Conservation (phyloP, 2,113 vertebrate genomes). For the Pipra filicauda region DNA sequence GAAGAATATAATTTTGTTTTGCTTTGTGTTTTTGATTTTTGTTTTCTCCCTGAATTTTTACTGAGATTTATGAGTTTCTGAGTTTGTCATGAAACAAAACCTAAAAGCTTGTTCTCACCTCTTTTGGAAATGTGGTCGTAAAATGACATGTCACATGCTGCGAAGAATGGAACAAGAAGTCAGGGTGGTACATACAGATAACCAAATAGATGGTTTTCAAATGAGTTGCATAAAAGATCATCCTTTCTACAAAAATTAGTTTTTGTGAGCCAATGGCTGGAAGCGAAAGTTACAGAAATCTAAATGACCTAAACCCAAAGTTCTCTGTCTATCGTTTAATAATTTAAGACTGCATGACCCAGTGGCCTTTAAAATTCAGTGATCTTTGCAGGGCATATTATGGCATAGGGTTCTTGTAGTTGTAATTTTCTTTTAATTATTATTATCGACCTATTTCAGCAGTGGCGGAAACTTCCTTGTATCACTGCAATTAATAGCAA, state of each 20-base stretch:
- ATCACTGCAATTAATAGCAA: not conserved
- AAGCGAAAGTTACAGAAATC: slow-evolving; percentile 15
- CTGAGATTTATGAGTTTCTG: not conserved
- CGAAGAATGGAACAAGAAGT: not conserved
- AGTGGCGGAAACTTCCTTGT: not conserved
- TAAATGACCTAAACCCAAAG: not conserved
- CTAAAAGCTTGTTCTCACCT: not conserved
- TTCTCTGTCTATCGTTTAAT: not conserved
- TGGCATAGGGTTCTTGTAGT: not conserved
- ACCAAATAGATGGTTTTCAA: not conserved
- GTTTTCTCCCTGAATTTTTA: not conserved
- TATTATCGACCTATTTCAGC: not conserved
- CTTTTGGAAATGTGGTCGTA: not conserved
- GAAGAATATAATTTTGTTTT: not conserved
- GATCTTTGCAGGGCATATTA: not conserved
- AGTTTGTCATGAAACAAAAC: not conserved
- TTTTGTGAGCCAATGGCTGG: not conserved
- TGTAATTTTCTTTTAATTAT: not conserved
- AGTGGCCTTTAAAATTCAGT: slow-evolving; percentile 11
- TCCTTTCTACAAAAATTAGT: not conserved
- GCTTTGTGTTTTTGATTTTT: no score
- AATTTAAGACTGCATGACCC: not conserved
- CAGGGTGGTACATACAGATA: no score
- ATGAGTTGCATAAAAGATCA: not conserved
- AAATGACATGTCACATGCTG: not conserved